A percentile compares a stretch with the other conserved stretches of the same genome.
Conservation (phyloP, 2,113 vertebrate genomes). For the Chionomys nivalis region DNA sequence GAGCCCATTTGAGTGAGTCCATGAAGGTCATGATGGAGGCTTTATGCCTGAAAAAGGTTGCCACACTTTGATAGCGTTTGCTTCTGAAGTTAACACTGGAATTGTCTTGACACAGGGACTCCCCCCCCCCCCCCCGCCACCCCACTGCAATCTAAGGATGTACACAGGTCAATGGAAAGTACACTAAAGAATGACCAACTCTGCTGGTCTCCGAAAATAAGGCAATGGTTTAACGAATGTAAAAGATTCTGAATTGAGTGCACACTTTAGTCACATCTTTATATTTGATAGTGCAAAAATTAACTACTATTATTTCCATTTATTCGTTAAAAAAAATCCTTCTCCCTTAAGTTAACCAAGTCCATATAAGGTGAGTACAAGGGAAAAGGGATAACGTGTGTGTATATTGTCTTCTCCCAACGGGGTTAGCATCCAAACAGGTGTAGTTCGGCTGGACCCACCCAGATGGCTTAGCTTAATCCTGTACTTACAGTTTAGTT, state of each 20-base stretch:
- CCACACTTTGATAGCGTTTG: neutral
- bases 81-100: neutral
- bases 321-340: neutral
- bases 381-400: neutral
- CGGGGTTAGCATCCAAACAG: neutral
- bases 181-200: neutral
- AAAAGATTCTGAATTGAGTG: neutral
- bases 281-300: neutral
- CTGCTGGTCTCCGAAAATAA: neutral
- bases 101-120: too few relatives aligned
- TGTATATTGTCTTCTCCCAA: neutral
- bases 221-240: neutral
- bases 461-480: neutral
- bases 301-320: constrained; percentile 7
- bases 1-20: neutral
- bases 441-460: neutral
- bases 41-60: neutral
- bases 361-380: neutral
- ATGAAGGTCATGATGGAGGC: neutral
- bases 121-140: too few relatives aligned
- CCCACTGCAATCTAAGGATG: neutral
- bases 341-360: neutral
- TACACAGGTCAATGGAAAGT: neutral
- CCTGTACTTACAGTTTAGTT: neutral
- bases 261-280: neutral